Conservation (phyloP, 2,113 vertebrate species). For the Casuarius casuarius region DNA sequence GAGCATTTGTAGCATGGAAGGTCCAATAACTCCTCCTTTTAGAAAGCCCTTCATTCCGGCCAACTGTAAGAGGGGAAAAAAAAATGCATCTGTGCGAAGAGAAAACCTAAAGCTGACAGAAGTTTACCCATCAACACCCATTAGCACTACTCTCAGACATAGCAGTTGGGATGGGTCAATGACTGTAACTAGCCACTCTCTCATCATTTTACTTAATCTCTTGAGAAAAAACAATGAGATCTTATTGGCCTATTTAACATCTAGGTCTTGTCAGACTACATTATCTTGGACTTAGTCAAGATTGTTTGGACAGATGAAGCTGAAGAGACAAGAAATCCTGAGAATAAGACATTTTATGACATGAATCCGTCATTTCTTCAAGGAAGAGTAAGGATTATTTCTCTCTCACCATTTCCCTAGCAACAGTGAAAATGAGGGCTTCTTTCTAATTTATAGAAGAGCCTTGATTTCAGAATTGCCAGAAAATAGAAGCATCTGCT, state of each 20-base stretch:
- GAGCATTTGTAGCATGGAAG: not conserved
- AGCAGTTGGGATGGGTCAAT: not conserved
- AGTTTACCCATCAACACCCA: not conserved
- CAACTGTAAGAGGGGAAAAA: not conserved
- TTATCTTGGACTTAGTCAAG: not conserved
- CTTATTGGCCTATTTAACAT: not conserved
- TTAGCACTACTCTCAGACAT: not conserved
- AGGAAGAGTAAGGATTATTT: conserved; percentile 8
- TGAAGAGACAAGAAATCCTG: not conserved
- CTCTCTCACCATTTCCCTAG: conserved; percentile 3
- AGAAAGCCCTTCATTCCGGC: conserved; percentile 6
- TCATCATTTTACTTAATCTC: not conserved
- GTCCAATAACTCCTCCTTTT: conserved; percentile 5
- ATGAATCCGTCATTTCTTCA: not conserved
- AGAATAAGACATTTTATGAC: not conserved
- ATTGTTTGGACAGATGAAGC: not conserved
- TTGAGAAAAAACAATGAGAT: not conserved
- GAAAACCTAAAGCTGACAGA: conserved; percentile 5
- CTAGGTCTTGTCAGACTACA: not conserved
- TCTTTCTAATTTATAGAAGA: conserved; percentile 18
- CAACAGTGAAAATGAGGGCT: conserved; percentile 16
- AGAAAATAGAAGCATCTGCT: conserved; percentile 25
- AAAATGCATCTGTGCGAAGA: not conserved
- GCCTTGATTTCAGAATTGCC: conserved; percentile 1
- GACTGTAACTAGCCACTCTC: not conserved